These are phyloP conservation scores for Pseudonaja textilis DNA, from an alignment of 2,113 vertebrate genomes.

Conservation along the genomic window DNA sequence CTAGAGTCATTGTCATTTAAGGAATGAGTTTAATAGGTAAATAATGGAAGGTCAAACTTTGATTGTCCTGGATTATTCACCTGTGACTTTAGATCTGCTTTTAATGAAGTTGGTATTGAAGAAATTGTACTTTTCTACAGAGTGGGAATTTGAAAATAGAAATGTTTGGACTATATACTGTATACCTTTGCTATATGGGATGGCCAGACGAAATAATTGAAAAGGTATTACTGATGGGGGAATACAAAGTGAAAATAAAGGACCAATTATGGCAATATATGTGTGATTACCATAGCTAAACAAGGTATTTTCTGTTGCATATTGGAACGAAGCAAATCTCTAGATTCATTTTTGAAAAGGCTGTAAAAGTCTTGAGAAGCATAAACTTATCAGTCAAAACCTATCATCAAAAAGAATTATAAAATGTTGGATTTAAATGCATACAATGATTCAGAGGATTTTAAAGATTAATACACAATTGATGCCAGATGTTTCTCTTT, in stretches of 20 bases:
- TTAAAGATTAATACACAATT: not conserved
- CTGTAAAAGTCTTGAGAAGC: not conserved
- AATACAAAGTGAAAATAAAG: not conserved
- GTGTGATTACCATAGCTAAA: not conserved
- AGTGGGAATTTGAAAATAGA: not conserved
- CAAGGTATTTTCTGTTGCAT: not conserved
- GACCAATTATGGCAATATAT: not conserved
- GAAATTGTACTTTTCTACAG: not conserved
- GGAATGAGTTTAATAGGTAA: not conserved
- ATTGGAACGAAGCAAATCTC: not conserved
- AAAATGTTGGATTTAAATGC: not conserved
- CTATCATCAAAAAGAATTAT: not conserved
- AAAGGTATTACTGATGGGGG: not conserved
- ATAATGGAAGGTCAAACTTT: not conserved
- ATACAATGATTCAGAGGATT: not conserved
- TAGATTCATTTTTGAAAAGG: not conserved
- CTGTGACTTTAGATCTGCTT: not conserved
- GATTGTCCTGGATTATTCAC: not conserved
- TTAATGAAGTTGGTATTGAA: not conserved
- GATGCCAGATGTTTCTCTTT: not conserved
- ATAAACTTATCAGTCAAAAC: not conserved
- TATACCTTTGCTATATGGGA: not conserved
- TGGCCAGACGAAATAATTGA: not conserved
- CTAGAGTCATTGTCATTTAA: not conserved
- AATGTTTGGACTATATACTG: not conserved